Evolutionary conservation across 1,140 invertebrate species (phyloP), one percentile per base, ranked within the genome.

Genomic region (Phymorhynchus buccinoides): DNA sequence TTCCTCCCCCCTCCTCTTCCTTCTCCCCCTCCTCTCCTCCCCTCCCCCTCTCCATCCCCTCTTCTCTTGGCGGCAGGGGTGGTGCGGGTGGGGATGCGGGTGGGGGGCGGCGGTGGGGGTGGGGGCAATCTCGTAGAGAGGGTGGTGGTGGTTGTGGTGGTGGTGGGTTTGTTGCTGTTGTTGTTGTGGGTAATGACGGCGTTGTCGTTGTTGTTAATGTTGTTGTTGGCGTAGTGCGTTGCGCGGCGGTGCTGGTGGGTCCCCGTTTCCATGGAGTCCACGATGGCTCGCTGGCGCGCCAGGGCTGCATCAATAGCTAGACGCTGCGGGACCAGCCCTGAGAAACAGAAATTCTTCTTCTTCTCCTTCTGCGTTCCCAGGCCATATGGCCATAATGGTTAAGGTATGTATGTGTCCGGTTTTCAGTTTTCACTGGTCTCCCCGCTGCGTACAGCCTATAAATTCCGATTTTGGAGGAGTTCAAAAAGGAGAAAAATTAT

Each of bases 271-370:
- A 88, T 66, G 66, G 75, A 86, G 52, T 87, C 80, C 44, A 88
- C 80, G 18, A 86, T 83, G 32, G 84, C 86, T 52, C 85, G 79
- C 39, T 88, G 88, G n/a, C 84, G 84, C 30, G 85, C 79, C 32
- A 79, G 79, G 32, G 81, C 81, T 42, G 81, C 62, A n/a, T 83
- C 81, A 14, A 83, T 68, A 22, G 81, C 81, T 16, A 83, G 37
- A 27, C 81, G 56, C 41, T 83, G 81, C 18, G 81, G 81, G 30
- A 83, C 81, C 62, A 83, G n/a, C 18, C 62, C 81, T 83, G 62
- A 22, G 56, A 27, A 27, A 27, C 48, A 27, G 56, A 27, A n/a
- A n/a, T n/a, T 62, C 18, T 62, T 62, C 56, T 35, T 73, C 30
- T 30, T 71, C n/a, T 9, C 27, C 66, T 18, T 71, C 66, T 0